Base-by-base conservation (phyloP, 2,888 invertebrate species). In the Lycocerus yunnanus region DNA sequence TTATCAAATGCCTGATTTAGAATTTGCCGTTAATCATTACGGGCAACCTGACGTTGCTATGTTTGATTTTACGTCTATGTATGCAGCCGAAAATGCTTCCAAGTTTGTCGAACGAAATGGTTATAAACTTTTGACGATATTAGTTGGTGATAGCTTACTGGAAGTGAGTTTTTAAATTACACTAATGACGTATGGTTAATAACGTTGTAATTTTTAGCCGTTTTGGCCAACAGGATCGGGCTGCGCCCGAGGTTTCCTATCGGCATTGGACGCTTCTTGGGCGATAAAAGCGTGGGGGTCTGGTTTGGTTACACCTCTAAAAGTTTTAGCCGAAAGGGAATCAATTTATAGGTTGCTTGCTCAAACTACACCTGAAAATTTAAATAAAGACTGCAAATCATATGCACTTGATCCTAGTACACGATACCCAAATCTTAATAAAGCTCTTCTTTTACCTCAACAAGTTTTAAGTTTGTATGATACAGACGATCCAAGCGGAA, bases 141-240 rank as follows among this genome's bases (percentile, higher is more conserved):
- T 99, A 69, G 98, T 99, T 1, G 99, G 99, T 0, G 99, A 99
- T 88, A 97, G 97, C 86, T 89, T 99, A 71, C 90, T 99, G 21
- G 99, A 99, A 90, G 93, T 93, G 83, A 81, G 79, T 67, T 20
- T 15, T 21, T 20, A 8, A 61, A 58, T 68, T 59, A 60, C 16
- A 60, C 1, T 27, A 2, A 5, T n/a, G n/a, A 5, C 43, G 2
- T 6, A 43, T 67, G 63, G 65, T 73, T 78, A 73, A 61, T 72
- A 72, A 73, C 75, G 21, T 78, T 80, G 80, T 77, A 1, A 18
- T 6, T 87, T 87, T 1, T 81, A 92, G 91, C 97, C 97, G 0
- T 99, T 99, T 88, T 99, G 99, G 99, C 99, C 99, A 5, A 98
- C 98, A 0, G 99, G 99, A 0, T 98, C 98, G 3, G 99, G 99